These are phyloP conservation scores for Tetropium fuscum DNA, from an alignment of 2,888 invertebrate species.

Conservation along the genomic window DNA sequence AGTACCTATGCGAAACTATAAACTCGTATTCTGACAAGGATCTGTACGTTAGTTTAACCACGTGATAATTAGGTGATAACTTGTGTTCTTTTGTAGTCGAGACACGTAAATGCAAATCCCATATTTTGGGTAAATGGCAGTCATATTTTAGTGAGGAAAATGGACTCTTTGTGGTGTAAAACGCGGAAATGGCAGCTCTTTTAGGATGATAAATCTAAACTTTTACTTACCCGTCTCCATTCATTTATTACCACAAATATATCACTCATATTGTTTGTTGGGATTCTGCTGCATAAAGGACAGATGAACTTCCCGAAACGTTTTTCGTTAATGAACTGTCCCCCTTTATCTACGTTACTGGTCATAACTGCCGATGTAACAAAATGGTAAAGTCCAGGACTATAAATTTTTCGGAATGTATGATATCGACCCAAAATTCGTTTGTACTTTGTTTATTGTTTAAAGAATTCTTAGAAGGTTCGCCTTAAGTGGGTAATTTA, in stretches of 20 bases:
- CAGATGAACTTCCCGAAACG: slow-evolving; percentile 14
- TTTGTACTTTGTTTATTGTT: no score
- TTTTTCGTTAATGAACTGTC: slow-evolving; percentile 28
- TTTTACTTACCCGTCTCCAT: slow-evolving; percentile 30
- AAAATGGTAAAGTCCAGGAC: no score
- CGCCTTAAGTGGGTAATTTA: no score
- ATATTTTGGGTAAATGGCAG: slow-evolving; percentile 16
- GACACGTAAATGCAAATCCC: slow-evolving; percentile 18
- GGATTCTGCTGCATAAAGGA: slow-evolving; percentile 5
- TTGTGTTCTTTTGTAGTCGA: slow-evolving; percentile 4
- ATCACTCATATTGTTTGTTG: slow-evolving; percentile 31
- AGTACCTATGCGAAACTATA: no score
- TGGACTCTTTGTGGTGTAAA: slow-evolving; percentile 34
- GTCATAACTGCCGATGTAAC: no score
- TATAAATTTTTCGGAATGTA: no score
- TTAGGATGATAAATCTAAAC: slow-evolving; percentile 35
- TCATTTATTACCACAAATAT: slow-evolving; percentile 32
- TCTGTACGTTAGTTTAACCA: no score
- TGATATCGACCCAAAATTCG: no score
- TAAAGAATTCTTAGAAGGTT: no score
- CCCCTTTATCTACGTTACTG: not conserved
- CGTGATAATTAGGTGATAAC: no score
- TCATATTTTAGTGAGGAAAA: slow-evolving; percentile 28
- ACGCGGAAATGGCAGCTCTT: slow-evolving; percentile 31
- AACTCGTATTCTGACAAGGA: no score